Evolutionary conservation across 2,113 vertebrate genomes (phyloP).

Genomic region (Cisticola juncidis): DNA sequence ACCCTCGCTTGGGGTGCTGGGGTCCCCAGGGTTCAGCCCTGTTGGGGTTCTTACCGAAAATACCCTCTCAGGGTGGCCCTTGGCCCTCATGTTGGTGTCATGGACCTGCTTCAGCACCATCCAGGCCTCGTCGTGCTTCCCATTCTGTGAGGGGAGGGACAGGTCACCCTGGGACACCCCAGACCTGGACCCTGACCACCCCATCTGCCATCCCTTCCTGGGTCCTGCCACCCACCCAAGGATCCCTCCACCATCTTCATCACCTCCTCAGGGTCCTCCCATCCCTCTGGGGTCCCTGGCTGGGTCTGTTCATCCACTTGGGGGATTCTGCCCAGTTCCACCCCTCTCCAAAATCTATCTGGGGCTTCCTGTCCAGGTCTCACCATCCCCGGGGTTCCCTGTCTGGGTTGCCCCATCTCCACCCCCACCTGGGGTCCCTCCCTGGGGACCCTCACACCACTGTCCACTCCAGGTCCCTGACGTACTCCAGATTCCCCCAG

Average conservation of each 20-base stretch:
- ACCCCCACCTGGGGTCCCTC: too few relatives aligned
- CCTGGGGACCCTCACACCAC: too few relatives aligned
- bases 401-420: neutral
- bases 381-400: neutral
- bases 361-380: too few relatives aligned
- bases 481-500: rapidly evolving
- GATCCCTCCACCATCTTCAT: neutral
- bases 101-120: constrained; percentile 99
- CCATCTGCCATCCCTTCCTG: rapidly evolving
- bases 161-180: neutral
- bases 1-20: rapidly evolving
- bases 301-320: too few relatives aligned
- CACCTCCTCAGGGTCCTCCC: neutral
- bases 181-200: rapidly evolving
- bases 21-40: neutral
- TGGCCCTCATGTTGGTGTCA: constrained; percentile 98
- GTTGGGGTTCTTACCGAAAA: constrained; percentile 84
- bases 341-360: neutral
- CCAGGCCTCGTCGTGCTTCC: constrained; percentile 96
- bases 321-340: neutral
- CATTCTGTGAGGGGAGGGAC: constrained; percentile 78
- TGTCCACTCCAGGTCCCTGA: neutral
- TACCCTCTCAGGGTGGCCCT: constrained; percentile 93
- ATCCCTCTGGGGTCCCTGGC: neutral
- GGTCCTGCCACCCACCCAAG: rapidly evolving